Base-by-base conservation (phyloP, 2,888 invertebrate species). In the Ennomos fuscantarius region DNA sequence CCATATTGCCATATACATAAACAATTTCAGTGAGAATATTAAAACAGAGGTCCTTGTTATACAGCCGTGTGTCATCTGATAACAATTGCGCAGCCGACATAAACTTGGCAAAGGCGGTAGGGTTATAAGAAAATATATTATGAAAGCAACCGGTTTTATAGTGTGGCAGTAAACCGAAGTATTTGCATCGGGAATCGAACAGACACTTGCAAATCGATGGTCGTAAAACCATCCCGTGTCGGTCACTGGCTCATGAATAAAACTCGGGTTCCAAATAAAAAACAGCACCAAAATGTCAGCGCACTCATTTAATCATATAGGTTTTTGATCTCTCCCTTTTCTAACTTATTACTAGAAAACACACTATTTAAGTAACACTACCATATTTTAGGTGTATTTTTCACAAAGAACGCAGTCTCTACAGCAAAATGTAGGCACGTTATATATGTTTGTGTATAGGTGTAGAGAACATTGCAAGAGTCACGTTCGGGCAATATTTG, bases 401-500 rank as follows among this genome's bases (percentile, higher is more conserved):
- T 9, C 13, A 46, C 42, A 44, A 40, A 42, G 51, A 56, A 39
- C 54, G 36, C 42, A 50, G 46, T 51, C 43, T 47, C 55, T 56
- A 47, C 47, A 48, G 37, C 36, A 52, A 52, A 58, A 52, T 55
- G 54, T 53, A 52, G 34, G 51, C 43, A 41, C 40, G 52, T 56
- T 47, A 58, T 60, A 56, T 43, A 53, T 53, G 58, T 56, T 61
- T 67, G 63, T 66, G 61, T 71, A 61, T 57, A 66, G 65, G 68
- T 57, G 53, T 40, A 52, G 46, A 75, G 43, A 76, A 72, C 66
- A 69, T 68, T 74, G 72, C 77, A 71, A 68, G 76, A 81, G 86
- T 83, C 89, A 89, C 89, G 88, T 89, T 86, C 85, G 37, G 82
- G 76, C 84, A 88, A 89, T 89, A 89, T 89, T 89, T 88, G 82